These are phyloP conservation scores for Ectemnius lituratus DNA, from an alignment of 2,888 invertebrate genomes.

Conservation along the genomic window DNA sequence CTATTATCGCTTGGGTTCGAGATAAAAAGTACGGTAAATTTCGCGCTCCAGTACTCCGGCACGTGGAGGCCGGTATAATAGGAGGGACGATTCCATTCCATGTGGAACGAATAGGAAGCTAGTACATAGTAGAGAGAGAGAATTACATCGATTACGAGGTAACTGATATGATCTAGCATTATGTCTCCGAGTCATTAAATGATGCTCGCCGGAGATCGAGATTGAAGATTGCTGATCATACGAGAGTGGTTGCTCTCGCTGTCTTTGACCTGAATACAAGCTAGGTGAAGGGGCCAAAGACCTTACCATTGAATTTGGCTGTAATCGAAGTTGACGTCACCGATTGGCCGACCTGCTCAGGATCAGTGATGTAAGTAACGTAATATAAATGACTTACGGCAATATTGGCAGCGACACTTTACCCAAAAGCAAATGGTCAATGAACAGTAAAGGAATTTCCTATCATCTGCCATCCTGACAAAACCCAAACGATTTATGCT, in stretches of 20 bases:
- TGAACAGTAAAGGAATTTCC: constrained; percentile 21
- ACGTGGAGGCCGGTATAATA: constrained; percentile 3
- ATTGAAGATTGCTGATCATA: too few species aligned
- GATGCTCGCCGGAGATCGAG: too few species aligned
- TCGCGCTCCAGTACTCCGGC: neutral
- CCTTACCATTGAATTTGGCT: constrained; percentile 62
- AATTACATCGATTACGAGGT: too few species aligned
- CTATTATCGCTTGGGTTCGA: neutral
- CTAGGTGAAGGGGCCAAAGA: constrained; percentile 60
- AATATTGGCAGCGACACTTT: constrained; percentile 55
- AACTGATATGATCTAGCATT: too few species aligned
- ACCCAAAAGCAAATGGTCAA: too few species aligned
- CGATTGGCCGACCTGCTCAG: constrained; percentile 23
- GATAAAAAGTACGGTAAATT: constrained; percentile 5
- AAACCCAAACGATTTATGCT: neutral
- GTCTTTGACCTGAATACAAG: constrained; percentile 60
- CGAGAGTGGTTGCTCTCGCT: constrained; percentile 28
- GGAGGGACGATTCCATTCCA: neutral
- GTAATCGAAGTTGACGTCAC: constrained; percentile 61
- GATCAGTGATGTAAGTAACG: constrained; percentile 51
- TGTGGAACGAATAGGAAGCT: too few species aligned
- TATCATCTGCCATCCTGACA: constrained; percentile 11
- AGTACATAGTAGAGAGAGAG: too few species aligned
- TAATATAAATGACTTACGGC: constrained; percentile 50
- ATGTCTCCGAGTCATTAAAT: too few species aligned